Evolutionary conservation across 2,113 vertebrate genomes (phyloP), one percentile per base, ranked within the genome.

Genomic region (Struthio camelus): DNA sequence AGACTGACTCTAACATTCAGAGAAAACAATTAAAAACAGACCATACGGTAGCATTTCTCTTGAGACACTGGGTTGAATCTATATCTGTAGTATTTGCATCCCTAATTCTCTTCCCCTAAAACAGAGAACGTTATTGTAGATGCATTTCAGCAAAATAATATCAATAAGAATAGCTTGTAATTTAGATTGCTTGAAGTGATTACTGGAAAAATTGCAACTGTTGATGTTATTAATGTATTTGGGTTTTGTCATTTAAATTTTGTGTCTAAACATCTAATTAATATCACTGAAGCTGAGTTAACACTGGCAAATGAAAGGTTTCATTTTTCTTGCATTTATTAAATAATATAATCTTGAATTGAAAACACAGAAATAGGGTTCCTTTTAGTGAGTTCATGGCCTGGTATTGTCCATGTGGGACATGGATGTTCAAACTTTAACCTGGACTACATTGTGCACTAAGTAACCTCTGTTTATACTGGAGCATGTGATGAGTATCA

Each of bases 161-260:
- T 20, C 90, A 70, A 9, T 70, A 82, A 72, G 65, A 90, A 78
- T 56, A 85, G 54, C 48, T 51, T 82, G 77, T 82, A 69, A 78
- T 44, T 93, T 61, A 90, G 96, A 78, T 78, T 84, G 82, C 34
- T 65, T 93, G 2, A 84, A 96, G 72, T 83, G 76, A 80, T 97
- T 91, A 90, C 27, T 96, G 93, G 91, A 94, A 97, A 96, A 91
- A 87, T 72, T 81, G 93, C 84, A 96, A 94, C 69, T 91, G 77
- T 65, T 59, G 84, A 10, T 73, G 28, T 16, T 96, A 84, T 87
- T 92, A 80, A 83, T 87, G 34, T 70, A 90, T 66, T 56, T 80
- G 34, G 3, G 13, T 3, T 46, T 53, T 77, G 17, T 87, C 87
- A 40, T 96, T 93, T 94, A 86, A 95, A 56, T 42, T 93, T 95